Base-by-base conservation (phyloP, 2,113 vertebrate species). In the cat (Felis catus) region DNA sequence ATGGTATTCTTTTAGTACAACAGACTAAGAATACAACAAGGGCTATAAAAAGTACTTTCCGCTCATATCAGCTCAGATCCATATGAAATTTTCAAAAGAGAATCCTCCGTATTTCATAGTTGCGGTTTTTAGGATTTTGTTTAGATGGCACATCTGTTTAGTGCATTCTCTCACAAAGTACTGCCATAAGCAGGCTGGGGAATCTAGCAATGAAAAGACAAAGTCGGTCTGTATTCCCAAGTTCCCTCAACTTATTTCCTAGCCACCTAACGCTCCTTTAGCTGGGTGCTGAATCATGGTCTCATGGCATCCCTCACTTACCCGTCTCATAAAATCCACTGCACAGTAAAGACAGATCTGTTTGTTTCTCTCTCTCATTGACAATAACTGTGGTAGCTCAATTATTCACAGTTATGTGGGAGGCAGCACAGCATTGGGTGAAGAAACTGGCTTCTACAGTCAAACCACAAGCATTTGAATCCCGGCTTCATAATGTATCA, bases 401-500 rank as follows among this genome's bases (percentile, higher is more conserved):
- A 4, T 25, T 95, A 95, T 58, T 93, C 65, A 95, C 66, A 93
- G n/a, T 91, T 80, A 65, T 33, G n/a, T 79, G 63, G 58, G 18
- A 93, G 33, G 51, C 39, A 93, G 9, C 21, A 13, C 2, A 41
- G 7, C 36, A 23, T 0, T 79, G 25, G 33, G 78, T 41, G 65
- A 39, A 79, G 73, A 96, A 73, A 76, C 7, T 61, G 27, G 31
- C 41, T 90, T 95, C 83, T 71, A 36, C 95, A 61, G 55, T 94
- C 63, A 96, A 96, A 92, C 86, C 79, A 89, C 86, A 89, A 74
- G 19, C 18, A 95, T 92, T 90, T 91, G 89, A 93, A 92, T 71
- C 31, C 23, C 58, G 21, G 41, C 14, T 96, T 83, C 76, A 71
- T 92, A 87, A 96, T 81, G 73, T 76, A 96, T 66, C 80, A 90